These are phyloP conservation scores for Clarias laeviceps DNA, from an alignment of 2,797 vertebrate genomes.

Conservation along the genomic window DNA sequence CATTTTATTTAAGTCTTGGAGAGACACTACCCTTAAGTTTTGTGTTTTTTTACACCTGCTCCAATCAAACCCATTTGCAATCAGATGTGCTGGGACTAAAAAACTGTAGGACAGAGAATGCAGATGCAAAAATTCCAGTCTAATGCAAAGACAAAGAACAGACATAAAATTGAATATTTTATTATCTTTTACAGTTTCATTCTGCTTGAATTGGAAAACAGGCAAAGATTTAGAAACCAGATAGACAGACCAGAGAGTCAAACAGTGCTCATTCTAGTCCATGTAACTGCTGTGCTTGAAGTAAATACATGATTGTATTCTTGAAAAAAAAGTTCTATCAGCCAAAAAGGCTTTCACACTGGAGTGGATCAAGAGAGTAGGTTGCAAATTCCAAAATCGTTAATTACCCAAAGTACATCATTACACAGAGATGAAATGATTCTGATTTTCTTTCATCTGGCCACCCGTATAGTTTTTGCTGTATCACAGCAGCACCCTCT, in stretches of 20 bases:
- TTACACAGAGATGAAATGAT: not conserved
- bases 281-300: not conserved
- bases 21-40: not conserved
- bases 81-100: not conserved
- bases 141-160: not conserved
- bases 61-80: not conserved
- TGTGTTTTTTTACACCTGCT: not conserved
- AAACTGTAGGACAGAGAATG: not conserved
- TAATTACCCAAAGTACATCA: not conserved
- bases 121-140: conserved; percentile 19
- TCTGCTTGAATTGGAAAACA: not conserved
- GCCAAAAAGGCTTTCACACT: not conserved
- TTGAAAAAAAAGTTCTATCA: not conserved
- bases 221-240: not conserved
- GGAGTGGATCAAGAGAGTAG: not conserved
- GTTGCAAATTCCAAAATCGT: not conserved
- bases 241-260: not conserved
- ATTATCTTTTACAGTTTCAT: conserved; percentile 34
- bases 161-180: not conserved
- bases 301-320: not conserved
- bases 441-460: conserved; percentile 11
- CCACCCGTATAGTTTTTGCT: not conserved
- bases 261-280: not conserved
- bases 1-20: not conserved
- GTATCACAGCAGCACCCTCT: not conserved